Conservation (phyloP, 2,888 invertebrate genomes). For the Hyalella azteca region DNA sequence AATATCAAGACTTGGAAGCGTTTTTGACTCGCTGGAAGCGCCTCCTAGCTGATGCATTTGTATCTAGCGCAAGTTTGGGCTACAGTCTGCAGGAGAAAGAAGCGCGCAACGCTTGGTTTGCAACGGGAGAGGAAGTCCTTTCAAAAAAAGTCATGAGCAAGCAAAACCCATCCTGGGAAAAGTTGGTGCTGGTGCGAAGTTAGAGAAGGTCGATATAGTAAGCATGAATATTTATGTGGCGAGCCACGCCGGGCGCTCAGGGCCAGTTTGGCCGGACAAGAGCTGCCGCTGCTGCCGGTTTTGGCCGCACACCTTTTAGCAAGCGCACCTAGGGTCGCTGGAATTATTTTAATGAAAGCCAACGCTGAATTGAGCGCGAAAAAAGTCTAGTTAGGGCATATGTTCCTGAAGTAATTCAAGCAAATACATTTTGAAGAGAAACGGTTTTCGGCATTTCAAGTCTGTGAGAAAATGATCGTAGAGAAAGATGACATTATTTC, state of each 20-base stretch:
- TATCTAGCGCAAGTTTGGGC: background rate
- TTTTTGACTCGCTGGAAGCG: background rate
- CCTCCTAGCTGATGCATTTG: background rate
- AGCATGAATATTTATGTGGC: conserved; percentile 39
- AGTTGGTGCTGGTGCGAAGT: conserved; percentile 36
- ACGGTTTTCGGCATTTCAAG: no score
- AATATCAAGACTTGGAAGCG: background rate
- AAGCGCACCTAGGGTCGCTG: background rate
- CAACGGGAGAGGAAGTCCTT: conserved; percentile 28
- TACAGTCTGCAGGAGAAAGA: background rate
- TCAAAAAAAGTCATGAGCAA: conserved; percentile 37
- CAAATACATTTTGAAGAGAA: no score
- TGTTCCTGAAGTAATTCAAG: no score
- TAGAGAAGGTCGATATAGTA: conserved; percentile 36
- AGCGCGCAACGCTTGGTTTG: conserved; percentile 29
- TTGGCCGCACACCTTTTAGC: background rate
- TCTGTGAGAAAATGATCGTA: no score
- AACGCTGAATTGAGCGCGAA: conserved; percentile 3
- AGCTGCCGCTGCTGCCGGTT: conserved; percentile 6
- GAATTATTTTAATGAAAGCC: conserved; percentile 26
- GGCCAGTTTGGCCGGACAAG: background rate
- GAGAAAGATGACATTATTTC: no score
- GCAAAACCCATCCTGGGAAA: conserved; percentile 37
- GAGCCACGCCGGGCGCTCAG: background rate
- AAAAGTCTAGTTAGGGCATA: no score